Conservation (phyloP, 30 jellyfish, hydroid and myxozoan species). For the Chrysaora quinquecirrha region DNA sequence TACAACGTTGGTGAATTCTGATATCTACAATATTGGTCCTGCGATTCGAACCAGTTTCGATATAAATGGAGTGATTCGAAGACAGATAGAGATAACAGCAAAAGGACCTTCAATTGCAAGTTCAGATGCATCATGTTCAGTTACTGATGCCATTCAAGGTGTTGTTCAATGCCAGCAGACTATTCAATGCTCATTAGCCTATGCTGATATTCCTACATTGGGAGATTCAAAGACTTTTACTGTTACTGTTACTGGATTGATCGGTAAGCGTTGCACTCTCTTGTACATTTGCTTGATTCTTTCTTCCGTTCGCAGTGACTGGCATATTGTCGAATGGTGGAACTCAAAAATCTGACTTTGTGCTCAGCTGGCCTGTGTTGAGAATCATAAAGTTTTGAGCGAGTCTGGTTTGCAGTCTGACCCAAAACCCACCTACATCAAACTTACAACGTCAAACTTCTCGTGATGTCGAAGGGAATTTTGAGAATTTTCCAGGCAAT, state of each 20-base stretch:
- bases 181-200: slow-evolving; percentile 17
- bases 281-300: too few relatives aligned
- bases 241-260: slow-evolving; percentile 40
- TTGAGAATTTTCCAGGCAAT: too few relatives aligned
- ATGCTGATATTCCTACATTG: slow-evolving; percentile 22
- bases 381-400: too few relatives aligned
- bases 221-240: neutral
- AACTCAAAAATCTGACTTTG: too few relatives aligned
- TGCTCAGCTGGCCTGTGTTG: too few relatives aligned
- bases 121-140: slow-evolving; percentile 7
- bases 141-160: slow-evolving; percentile 10
- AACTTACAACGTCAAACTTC: too few relatives aligned
- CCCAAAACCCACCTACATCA: too few relatives aligned
- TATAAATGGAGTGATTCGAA: slow-evolving; percentile 12
- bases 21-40: slow-evolving; percentile 26
- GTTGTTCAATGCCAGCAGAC: slow-evolving; percentile 34
- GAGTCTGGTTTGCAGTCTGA: too few relatives aligned
- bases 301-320: too few relatives aligned
- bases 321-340: too few relatives aligned
- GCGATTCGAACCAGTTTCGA: neutral
- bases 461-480: too few relatives aligned
- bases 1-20: slow-evolving; percentile 6
- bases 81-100: slow-evolving; percentile 36
- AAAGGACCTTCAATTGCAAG: neutral
- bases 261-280: slow-evolving; percentile 43